Percentiles rank a stretch among this genome's conserved stretches.
Evolutionary conservation across 2,113 vertebrate species (phyloP).

Genomic region (Tetraodon nigroviridis): DNA sequence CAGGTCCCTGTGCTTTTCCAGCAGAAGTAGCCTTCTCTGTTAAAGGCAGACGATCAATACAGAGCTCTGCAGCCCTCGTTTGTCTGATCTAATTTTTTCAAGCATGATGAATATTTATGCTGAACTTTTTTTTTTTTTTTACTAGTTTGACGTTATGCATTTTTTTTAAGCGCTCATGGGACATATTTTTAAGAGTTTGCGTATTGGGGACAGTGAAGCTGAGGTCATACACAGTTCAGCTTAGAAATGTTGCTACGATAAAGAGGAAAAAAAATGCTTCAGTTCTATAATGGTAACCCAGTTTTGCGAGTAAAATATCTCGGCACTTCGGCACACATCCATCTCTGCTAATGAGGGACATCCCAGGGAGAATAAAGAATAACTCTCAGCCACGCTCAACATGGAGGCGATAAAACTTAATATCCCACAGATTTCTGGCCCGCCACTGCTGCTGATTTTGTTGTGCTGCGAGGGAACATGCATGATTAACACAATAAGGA

Average conservation of each 20-base stretch:
- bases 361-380: slow-evolving; percentile 23
- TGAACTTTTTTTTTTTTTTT: slow-evolving; percentile 31
- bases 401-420: slow-evolving; percentile 42
- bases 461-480: slow-evolving; percentile 55
- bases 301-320: slow-evolving; percentile 48
- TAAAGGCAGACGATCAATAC: slow-evolving; percentile 58
- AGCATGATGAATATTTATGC: slow-evolving; percentile 41
- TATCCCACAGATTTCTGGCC: slow-evolving; percentile 43
- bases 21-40: slow-evolving; percentile 35
- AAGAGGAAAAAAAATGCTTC: slow-evolving; percentile 22
- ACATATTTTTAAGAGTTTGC: slow-evolving; percentile 11
- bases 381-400: slow-evolving; percentile 28
- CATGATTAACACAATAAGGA: slow-evolving; percentile 53
- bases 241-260: slow-evolving; percentile 13
- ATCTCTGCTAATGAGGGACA: slow-evolving; percentile 56
- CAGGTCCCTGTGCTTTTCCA: slow-evolving; percentile 42
- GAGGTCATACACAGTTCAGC: slow-evolving; percentile 55
- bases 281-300: slow-evolving; percentile 34
- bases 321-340: slow-evolving; percentile 41
- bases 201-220: slow-evolving; percentile 6
- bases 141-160: slow-evolving; percentile 16
- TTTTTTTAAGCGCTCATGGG: slow-evolving; percentile 18
- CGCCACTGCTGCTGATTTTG: slow-evolving; percentile 23
- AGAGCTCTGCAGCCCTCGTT: slow-evolving; percentile 8
- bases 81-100: slow-evolving; percentile 18